Conservation (phyloP, 2,113 vertebrate genomes). For the Caracal caracal region DNA sequence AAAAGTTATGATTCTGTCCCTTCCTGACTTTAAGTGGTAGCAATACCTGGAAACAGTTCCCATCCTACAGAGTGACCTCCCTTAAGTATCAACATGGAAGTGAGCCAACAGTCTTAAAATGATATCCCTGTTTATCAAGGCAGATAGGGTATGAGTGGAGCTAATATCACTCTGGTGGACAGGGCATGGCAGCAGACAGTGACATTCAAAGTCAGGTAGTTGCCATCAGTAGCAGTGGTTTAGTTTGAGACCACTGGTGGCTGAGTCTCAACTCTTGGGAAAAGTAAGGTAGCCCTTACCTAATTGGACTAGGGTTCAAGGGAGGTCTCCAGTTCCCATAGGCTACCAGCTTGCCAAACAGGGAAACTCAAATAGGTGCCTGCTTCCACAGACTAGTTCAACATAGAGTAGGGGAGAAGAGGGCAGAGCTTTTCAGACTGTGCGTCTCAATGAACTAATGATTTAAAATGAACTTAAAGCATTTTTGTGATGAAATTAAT, state of each 20-base stretch:
- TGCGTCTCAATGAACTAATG: not conserved
- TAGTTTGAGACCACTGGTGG: not conserved
- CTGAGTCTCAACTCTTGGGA: not conserved
- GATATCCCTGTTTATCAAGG: constrained; percentile 34
- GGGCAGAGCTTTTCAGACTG: not conserved
- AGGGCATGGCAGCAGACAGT: not conserved
- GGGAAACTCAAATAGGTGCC: not conserved
- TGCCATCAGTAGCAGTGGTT: constrained; percentile 21
- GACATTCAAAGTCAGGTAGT: constrained; percentile 23
- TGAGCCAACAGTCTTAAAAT: constrained; percentile 46
- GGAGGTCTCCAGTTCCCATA: not conserved
- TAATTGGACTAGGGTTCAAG: not conserved
- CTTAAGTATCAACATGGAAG: constrained; percentile 27
- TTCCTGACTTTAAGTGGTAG: not conserved
- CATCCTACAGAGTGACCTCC: not conserved
- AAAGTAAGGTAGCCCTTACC: constrained; percentile 50
- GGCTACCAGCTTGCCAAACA: not conserved
- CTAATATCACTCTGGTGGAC: not conserved
- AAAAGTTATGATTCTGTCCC: not conserved
- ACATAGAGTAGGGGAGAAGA: not conserved
- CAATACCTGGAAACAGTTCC: not conserved
- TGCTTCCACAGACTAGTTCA: not conserved
- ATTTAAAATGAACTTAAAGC: constrained; percentile 33
- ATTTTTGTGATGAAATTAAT: constrained; percentile 19
- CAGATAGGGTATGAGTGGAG: not conserved